Evolutionary conservation across 2,888 invertebrate species (phyloP).

Genomic region (Synanthedon formicaeformis): DNA sequence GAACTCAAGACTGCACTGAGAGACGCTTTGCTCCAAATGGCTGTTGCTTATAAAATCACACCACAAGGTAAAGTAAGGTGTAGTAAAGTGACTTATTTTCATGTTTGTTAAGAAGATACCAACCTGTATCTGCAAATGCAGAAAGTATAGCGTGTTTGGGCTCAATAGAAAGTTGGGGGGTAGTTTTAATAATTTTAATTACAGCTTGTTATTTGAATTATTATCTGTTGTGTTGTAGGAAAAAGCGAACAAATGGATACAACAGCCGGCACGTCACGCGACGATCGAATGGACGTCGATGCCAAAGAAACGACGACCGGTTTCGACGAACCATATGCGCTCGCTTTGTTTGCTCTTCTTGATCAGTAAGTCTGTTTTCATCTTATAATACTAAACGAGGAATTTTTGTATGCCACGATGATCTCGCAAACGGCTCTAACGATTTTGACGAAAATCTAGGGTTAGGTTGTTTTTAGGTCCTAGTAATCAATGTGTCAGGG

Average conservation of each 20-base stretch:
- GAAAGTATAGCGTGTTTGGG: no score
- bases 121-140: background rate
- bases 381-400: no score
- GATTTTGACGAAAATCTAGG: no score
- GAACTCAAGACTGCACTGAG: conserved; percentile 75
- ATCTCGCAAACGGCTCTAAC: no score
- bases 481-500: no score
- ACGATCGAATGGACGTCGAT: conserved; percentile 43
- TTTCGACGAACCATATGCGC: conserved; percentile 50
- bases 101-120: background rate
- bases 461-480: no score
- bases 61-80: conserved; percentile 28
- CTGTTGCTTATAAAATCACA: conserved; percentile 71
- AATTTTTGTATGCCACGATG: no score
- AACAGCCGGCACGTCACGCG: conserved; percentile 19
- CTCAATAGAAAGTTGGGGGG: no score
- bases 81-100: background rate
- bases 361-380: conserved; percentile 44
- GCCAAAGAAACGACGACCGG: conserved; percentile 21
- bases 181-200: no score
- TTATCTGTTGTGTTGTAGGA: conserved; percentile 11
- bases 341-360: conserved; percentile 53
- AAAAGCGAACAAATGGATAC: conserved; percentile 22
- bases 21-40: conserved; percentile 77
- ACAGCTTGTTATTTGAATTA: no score